Base-by-base conservation (phyloP, 2,888 invertebrate species). In the Lithosia quadra region DNA sequence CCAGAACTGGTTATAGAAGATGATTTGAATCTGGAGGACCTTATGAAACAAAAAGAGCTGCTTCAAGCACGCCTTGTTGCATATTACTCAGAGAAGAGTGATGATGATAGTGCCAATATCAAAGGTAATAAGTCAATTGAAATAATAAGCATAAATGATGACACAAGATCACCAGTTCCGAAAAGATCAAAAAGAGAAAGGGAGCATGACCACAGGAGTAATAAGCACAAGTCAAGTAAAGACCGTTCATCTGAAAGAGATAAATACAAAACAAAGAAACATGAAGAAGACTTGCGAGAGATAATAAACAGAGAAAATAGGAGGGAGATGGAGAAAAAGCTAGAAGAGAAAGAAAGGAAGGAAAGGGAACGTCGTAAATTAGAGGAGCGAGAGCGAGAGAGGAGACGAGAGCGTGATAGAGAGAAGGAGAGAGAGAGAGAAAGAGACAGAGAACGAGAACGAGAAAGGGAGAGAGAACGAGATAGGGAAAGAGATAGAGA, bases 41-140 rank as follows among this genome's bases (percentile, higher is more conserved):
- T 98, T 69, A 98, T 98, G 98, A 97, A 97, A 83, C 98, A 98
- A 88, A 98, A 98, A 92, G 98, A 98, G 84, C 82, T 97, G 58
- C 92, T 98, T 59, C 98, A 98, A 91, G 98, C 98, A 55, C 95
- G 97, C 49, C 92, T 97, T 61, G 97, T 97, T 60, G 98, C 98
- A 72, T 98, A 97, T 87, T 95, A 96, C 84, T 97, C 97, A 0
- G 97, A 97, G 75, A 95, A 92, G 74, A 96, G 96, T 43, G 96
- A 96, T 59, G 96, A 96, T 8, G 96, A 95, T 0, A 75, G 75
- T 63, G 72, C 11, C 2, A 63, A 49, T 18, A 64, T 49, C 24
- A 80, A 75, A 77, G 96, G 80, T 34, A 78, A 69, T 4, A 78
- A 78, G 36, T 73, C 72, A 5, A 77, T 96, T 87, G 97, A 97